phyloP scores from a whole-genome alignment of 2,888 invertebrate genomes.

The Agapetus fuscipes region DNA sequence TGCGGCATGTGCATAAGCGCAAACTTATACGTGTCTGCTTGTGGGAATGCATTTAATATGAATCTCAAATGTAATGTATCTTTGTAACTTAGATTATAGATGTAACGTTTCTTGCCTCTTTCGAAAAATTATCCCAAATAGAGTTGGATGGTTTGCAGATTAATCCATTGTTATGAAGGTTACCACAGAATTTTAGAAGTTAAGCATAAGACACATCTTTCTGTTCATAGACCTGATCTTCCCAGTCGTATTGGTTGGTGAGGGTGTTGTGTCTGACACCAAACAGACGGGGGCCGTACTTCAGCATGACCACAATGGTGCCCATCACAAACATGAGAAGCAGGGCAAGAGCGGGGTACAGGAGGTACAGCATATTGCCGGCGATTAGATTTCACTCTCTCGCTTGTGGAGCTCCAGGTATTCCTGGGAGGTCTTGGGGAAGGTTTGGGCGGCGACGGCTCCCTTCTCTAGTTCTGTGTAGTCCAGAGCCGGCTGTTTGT shows the following conservation, averaged over 20 bases:
- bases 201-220: constrained; percentile 26
- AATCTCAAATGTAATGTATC: no score
- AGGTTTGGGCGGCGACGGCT: constrained; percentile 28
- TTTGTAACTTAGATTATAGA: no score
- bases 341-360: constrained; percentile 69
- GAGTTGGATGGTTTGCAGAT: no score
- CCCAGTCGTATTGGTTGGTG: constrained; percentile 56
- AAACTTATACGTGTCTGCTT: no score
- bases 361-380: constrained; percentile 53
- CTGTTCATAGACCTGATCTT: constrained; percentile 55
- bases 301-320: constrained; percentile 65
- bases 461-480: constrained; percentile 60
- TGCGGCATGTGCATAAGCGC: no score
- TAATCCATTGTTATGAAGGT: no score
- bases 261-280: constrained; percentile 58
- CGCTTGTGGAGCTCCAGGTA: constrained; percentile 63
- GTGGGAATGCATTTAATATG: no score
- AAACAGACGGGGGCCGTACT: constrained; percentile 64
- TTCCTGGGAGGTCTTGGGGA: constrained; percentile 37
- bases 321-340: constrained; percentile 64
- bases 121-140: no score
- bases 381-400: constrained; percentile 66
- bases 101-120: no score
- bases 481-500: constrained; percentile 73
- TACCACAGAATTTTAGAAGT: no score